Evolutionary conservation across 2,113 vertebrate genomes (phyloP).

Genomic region (Platycercus adscitus): DNA sequence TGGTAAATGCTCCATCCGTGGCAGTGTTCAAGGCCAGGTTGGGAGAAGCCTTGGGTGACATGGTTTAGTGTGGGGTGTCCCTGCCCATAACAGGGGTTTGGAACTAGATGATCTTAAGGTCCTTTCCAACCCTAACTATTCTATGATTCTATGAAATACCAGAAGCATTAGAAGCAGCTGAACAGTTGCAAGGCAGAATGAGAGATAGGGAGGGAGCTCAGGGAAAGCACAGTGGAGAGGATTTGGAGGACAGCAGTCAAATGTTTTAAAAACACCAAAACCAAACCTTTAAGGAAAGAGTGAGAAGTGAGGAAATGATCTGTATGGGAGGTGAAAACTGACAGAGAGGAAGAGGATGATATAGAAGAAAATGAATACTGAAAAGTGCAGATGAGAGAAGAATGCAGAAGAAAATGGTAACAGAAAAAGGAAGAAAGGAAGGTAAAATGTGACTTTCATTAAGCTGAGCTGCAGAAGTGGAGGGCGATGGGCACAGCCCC

Average conservation of each 20-base stretch:
- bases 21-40: background rate
- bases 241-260: background rate
- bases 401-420: background rate
- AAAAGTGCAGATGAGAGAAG: background rate
- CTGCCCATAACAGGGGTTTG: background rate
- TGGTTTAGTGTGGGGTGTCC: background rate
- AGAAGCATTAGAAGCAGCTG: background rate
- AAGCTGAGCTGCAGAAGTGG: background rate
- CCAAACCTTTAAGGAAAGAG: background rate
- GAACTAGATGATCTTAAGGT: background rate
- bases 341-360: background rate
- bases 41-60: background rate
- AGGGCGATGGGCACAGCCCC: background rate
- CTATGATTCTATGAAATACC: background rate
- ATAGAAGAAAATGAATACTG: background rate
- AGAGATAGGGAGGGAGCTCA: background rate
- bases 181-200: background rate
- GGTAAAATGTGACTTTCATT: background rate
- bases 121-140: background rate
- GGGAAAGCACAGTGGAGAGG: background rate
- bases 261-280: background rate
- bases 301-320: background rate
- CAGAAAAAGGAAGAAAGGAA: background rate
- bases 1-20: background rate
- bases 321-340: background rate